Percentiles rank a stretch among this genome's conserved stretches.
phyloP scores from a whole-genome alignment of 2,113 vertebrate genomes.

The Micronycteris hirsuta region DNA sequence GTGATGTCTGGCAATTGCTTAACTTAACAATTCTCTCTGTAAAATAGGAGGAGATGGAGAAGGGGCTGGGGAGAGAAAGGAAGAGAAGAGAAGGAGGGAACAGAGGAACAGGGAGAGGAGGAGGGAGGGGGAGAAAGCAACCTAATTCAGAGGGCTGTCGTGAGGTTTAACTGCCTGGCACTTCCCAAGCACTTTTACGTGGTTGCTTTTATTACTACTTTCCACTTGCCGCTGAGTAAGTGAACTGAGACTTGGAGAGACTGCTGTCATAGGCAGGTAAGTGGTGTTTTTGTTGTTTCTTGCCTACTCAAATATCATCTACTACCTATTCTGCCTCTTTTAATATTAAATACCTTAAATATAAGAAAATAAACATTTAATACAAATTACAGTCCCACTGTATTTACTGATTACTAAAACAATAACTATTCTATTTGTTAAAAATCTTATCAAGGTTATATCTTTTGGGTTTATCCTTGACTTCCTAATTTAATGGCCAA shows the following conservation, averaged over 20 bases:
- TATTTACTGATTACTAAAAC: neutral
- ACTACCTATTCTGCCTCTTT: neutral
- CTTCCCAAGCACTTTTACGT: neutral
- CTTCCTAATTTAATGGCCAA: neutral
- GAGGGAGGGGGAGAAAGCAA: neutral
- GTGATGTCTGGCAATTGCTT: neutral
- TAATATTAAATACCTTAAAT: neutral
- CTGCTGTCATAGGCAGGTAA: neutral
- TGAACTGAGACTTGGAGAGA: neutral
- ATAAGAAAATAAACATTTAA: neutral
- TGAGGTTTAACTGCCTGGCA: neutral
- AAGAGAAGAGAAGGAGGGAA: fast-evolving
- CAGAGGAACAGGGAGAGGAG: too few species aligned
- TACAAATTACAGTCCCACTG: neutral
- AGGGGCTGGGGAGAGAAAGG: fast-evolving
- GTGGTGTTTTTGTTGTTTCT: neutral
- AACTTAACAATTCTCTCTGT: neutral
- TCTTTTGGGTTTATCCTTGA: neutral
- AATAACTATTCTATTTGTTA: neutral
- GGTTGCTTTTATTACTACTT: neutral
- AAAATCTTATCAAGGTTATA: neutral
- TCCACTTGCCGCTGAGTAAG: neutral
- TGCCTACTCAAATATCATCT: neutral
- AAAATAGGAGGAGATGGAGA: neutral
- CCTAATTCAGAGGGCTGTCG: neutral